phyloP scores from a whole-genome alignment of 2,113 vertebrate genomes.

The Entomyzon cyanotis region DNA sequence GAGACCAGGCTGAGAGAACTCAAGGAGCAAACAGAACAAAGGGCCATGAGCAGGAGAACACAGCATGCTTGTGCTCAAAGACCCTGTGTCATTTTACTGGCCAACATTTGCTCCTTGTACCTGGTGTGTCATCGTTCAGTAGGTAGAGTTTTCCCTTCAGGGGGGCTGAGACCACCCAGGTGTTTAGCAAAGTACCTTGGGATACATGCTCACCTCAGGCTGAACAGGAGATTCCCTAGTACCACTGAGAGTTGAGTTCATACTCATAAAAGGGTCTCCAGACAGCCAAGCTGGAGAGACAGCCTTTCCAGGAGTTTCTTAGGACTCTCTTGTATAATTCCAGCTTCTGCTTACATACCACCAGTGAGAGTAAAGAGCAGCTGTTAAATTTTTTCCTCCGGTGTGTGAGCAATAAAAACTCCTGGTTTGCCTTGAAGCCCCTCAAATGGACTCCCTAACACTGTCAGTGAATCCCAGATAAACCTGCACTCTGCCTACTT shows the following conservation, averaged over 20 bases:
- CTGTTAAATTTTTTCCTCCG: background rate
- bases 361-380: background rate
- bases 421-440: constrained; percentile 25
- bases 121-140: background rate
- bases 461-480: constrained; percentile 3
- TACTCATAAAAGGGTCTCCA: background rate
- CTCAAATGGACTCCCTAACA: background rate
- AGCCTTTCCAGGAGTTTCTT: background rate
- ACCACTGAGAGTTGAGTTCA: background rate
- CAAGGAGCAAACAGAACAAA: background rate
- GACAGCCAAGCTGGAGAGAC: background rate
- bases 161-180: constrained; percentile 52
- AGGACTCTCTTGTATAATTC: background rate
- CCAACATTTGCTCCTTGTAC: background rate
- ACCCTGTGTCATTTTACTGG: background rate
- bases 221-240: background rate
- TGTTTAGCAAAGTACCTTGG: background rate
- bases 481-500: constrained; percentile 22
- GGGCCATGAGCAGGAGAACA: background rate
- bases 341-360: background rate
- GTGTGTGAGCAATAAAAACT: background rate
- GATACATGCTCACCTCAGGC: background rate
- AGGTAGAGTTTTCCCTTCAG: constrained; percentile 40
- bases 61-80: background rate
- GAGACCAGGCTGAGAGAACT: background rate